Evolutionary conservation across 2,888 invertebrate species (phyloP).

Genomic region (Drosophila kokeensis): DNA sequence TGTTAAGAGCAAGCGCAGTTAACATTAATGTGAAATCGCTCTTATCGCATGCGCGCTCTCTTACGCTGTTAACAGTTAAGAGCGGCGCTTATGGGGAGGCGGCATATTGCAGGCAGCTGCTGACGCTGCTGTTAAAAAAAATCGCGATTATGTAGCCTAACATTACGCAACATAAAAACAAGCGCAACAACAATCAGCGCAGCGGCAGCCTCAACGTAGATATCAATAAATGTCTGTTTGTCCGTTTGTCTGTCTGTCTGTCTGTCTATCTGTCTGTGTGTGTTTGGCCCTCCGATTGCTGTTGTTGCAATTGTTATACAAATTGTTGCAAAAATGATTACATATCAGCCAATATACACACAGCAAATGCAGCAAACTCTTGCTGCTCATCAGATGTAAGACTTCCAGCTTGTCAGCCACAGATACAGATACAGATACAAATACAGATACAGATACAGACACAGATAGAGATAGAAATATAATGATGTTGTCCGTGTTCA

Average conservation of each 20-base stretch:
- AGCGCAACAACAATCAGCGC: constrained; percentile 46
- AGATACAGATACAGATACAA: constrained; percentile 1
- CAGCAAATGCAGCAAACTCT: constrained; percentile 18
- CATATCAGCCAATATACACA: constrained; percentile 44
- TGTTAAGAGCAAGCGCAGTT: constrained; percentile 25
- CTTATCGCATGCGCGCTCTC: constrained; percentile 24
- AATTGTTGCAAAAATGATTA: constrained; percentile 67
- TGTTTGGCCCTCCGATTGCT: constrained; percentile 27
- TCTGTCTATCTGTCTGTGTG: constrained; percentile 3
- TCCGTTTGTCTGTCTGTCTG: not conserved
- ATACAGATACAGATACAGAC: not conserved
- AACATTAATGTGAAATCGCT: not conserved
- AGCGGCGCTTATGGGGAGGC: constrained; percentile 22
- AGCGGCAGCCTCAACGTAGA: constrained; percentile 23
- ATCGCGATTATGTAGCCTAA: constrained; percentile 77
- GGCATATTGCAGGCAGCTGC: constrained; percentile 41
- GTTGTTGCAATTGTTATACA: constrained; percentile 66
- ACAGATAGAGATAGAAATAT: constrained; percentile 1
- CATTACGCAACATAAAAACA: constrained; percentile 77
- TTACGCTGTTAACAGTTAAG: constrained; percentile 58
- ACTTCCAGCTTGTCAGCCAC: constrained; percentile 1
- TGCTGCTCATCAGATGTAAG: constrained; percentile 7
- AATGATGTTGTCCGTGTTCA: constrained; percentile 28
- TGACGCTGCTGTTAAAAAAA: constrained; percentile 62
- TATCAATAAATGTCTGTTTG: constrained; percentile 38